Conservation (phyloP, 1,140 invertebrate species). For the Chlorops oryzae region DNA sequence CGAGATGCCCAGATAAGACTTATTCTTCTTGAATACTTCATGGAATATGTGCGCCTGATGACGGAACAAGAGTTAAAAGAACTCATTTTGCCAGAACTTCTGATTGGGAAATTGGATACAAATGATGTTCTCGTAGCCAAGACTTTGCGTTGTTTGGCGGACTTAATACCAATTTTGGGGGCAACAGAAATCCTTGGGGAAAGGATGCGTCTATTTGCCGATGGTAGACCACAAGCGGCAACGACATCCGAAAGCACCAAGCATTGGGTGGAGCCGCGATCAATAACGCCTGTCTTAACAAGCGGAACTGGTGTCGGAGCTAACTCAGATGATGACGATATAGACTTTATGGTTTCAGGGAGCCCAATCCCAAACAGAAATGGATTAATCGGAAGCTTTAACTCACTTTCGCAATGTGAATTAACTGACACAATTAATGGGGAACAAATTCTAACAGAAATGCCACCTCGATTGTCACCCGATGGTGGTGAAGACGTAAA, state of each 20-base stretch:
- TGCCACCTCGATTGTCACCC: conserved; percentile 69
- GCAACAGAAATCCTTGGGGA: conserved; percentile 73
- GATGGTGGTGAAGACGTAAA: conserved; percentile 72
- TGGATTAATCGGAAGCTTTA: conserved; percentile 17
- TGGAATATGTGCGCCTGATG: conserved; percentile 63
- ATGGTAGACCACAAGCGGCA: conserved; percentile 60
- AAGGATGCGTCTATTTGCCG: conserved; percentile 71
- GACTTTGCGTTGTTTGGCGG: conserved; percentile 70
- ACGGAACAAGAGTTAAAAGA: conserved; percentile 62
- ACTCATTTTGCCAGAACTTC: conserved; percentile 67
- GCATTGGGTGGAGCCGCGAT: conserved; percentile 35
- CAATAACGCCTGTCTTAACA: conserved; percentile 40
- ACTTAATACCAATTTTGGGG: conserved; percentile 72
- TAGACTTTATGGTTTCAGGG: conserved; percentile 34
- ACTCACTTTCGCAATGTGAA: conserved; percentile 16
- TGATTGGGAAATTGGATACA: conserved; percentile 75
- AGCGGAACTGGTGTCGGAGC: too few species aligned
- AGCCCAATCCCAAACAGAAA: conserved; percentile 28
- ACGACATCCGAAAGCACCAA: conserved; percentile 21
- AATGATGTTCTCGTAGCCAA: conserved; percentile 72
- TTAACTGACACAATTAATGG: conserved; percentile 12
- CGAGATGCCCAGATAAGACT: conserved; percentile 67
- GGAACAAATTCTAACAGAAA: conserved; percentile 28
- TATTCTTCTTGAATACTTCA: conserved; percentile 65
- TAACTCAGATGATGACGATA: conserved; percentile 31